Base-by-base conservation (phyloP, 2,888 invertebrate genomes). In the Thymelicus acteon region DNA sequence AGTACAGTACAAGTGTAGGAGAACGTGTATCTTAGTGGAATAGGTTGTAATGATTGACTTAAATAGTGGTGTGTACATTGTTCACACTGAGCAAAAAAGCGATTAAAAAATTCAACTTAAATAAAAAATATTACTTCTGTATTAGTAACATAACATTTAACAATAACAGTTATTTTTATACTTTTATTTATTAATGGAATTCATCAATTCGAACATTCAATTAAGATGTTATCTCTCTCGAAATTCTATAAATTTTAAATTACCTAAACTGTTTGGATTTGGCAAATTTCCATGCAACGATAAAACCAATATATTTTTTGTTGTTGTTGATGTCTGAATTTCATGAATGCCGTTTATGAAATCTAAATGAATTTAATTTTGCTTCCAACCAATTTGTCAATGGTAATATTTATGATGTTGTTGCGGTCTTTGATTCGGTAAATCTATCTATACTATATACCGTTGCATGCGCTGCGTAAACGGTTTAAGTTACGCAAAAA, bases 231-330 rank as follows among this genome's bases (percentile, higher is more conserved):
- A 64, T 66, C n/a, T 69, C 48, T 61, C 5, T 15, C 37, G 39
- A 54, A 60, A 71, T 65, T 71, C 60, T 65, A 65, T 70, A 70
- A 87, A 89, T 89, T 88, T 87, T 80, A 84, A 86, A 88, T 85
- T 84, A 83, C 82, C 82, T 82, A 82, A 83, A 85, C 84, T 73
- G 82, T 83, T 82, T 82, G 79, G 78, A 81, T 85, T 87, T 89
- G 86, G 84, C 85, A 86, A 86, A 84, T 85, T 85, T 87, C 85
- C 84, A 87, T 80, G 80, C 76, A 80, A 82, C 82, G 81, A 82
- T 69, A 69, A 69, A 69, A 69, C 70, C 70, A 70, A 70, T 70
- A 70, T 78, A 75, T 72, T 69, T 65, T 69, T 71, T 69, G 47
- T 71, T 71, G 70, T 70, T 70, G 70, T 70, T 70, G 67, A 60